Conservation (phyloP, 2,888 invertebrate species). For the Periphyllus acericola region DNA sequence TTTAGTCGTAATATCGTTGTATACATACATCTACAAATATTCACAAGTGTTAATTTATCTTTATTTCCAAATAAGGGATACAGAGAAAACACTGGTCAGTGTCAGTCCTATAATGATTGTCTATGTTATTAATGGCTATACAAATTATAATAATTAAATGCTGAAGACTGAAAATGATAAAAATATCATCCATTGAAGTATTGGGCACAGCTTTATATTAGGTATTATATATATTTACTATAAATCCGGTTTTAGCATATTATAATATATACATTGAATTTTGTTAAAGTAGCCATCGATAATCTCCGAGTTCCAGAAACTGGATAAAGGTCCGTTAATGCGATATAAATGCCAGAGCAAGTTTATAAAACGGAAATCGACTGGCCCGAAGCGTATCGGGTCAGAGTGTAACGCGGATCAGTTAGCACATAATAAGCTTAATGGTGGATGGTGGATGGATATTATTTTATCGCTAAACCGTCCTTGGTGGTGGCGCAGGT, state of each 20-base stretch:
- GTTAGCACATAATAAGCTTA: background rate
- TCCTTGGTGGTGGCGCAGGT: background rate
- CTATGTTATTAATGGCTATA: too few species aligned
- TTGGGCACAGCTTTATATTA: background rate
- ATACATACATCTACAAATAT: too few species aligned
- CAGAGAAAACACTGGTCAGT: too few species aligned
- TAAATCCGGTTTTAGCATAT: background rate
- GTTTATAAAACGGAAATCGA: slow-evolving; percentile 14
- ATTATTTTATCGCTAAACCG: slow-evolving; percentile 25
- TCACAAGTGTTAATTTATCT: too few species aligned
- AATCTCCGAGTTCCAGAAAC: background rate
- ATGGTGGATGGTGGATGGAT: background rate
- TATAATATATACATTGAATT: slow-evolving; percentile 8
- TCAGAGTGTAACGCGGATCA: background rate
- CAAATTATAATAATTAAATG: too few species aligned
- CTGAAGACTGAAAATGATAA: too few species aligned
- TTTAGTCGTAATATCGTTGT: too few species aligned
- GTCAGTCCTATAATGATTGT: too few species aligned
- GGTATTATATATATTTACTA: background rate
- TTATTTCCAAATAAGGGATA: too few species aligned
- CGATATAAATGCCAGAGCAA: background rate
- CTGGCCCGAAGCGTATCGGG: background rate
- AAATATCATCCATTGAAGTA: too few species aligned
- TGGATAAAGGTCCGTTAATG: slow-evolving; percentile 16
- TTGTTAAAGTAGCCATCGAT: background rate